Conservation (phyloP, 2,113 vertebrate species). For the Corythaeola cristata region DNA sequence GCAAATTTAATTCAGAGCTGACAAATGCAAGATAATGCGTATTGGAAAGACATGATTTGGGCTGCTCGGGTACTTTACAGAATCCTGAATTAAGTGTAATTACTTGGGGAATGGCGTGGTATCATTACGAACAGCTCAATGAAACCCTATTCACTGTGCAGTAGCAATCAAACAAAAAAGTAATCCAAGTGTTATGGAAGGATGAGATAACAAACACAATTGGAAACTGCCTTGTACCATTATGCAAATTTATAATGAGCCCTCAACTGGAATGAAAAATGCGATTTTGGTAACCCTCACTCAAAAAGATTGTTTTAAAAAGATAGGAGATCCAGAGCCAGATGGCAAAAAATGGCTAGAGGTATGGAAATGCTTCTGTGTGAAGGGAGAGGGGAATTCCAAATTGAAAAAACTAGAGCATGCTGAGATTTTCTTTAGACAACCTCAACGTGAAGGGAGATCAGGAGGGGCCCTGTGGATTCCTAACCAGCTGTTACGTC, state of each 20-base stretch:
- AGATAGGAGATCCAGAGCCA: neutral
- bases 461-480: neutral
- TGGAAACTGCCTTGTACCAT: neutral
- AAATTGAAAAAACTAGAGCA: neutral
- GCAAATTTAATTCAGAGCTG: constrained; percentile 38
- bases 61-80: neutral
- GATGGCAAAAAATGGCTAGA: neutral
- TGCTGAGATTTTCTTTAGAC: neutral
- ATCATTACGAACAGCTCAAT: neutral
- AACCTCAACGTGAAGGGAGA: neutral
- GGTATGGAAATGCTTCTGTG: neutral
- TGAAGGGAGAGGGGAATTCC: neutral
- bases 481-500: neutral
- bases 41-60: neutral
- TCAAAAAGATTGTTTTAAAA: neutral
- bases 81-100: constrained; percentile 18
- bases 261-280: neutral
- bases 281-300: neutral
- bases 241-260: neutral
- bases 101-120: neutral
- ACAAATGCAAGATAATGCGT: constrained; percentile 27
- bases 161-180: neutral
- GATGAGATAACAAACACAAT: neutral
- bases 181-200: neutral
- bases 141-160: neutral